Percentiles rank a stretch among this genome's conserved stretches.
These are phyloP conservation scores for Theristus sp. DNA, from an alignment of 2,888 invertebrate species.

Conservation along the genomic window DNA sequence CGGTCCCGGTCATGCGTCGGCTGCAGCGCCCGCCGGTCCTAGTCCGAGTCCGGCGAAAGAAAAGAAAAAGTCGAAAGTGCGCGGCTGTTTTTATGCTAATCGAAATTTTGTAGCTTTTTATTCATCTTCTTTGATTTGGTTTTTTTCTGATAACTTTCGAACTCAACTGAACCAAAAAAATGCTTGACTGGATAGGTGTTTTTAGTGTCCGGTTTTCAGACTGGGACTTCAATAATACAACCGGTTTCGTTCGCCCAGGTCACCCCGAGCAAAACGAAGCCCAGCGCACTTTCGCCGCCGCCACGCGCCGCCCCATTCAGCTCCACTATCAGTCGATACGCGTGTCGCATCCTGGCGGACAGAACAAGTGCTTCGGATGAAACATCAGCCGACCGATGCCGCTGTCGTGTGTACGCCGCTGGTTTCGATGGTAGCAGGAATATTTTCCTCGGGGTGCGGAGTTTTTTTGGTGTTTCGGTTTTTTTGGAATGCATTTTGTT, in stretches of 20 bases:
- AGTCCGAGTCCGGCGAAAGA: background rate
- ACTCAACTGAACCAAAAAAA: too few species aligned
- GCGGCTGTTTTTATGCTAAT: background rate
- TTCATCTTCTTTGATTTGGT: background rate
- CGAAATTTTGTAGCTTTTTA: background rate
- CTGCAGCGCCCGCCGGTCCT: background rate
- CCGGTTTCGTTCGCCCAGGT: too few species aligned
- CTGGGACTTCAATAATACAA: too few species aligned
- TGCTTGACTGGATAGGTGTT: too few species aligned
- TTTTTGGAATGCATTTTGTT: background rate
- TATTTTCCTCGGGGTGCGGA: conserved; percentile 78
- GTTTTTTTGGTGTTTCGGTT: background rate
- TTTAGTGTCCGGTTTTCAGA: too few species aligned
- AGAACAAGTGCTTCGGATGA: conserved; percentile 66
- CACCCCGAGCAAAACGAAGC: too few species aligned
- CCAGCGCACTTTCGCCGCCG: too few species aligned
- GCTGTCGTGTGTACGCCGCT: conserved; percentile 95
- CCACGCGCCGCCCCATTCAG: too few species aligned
- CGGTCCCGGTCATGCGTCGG: background rate
- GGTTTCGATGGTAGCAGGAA: conserved; percentile 95
- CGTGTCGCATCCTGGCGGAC: conserved; percentile 88
- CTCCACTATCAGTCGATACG: conserved; percentile 43
- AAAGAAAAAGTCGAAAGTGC: background rate
- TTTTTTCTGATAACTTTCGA: background rate
- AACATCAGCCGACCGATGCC: too few species aligned